Evolutionary conservation across 1,140 invertebrate species (phyloP).

Genomic region (Melanaphis sacchari): DNA sequence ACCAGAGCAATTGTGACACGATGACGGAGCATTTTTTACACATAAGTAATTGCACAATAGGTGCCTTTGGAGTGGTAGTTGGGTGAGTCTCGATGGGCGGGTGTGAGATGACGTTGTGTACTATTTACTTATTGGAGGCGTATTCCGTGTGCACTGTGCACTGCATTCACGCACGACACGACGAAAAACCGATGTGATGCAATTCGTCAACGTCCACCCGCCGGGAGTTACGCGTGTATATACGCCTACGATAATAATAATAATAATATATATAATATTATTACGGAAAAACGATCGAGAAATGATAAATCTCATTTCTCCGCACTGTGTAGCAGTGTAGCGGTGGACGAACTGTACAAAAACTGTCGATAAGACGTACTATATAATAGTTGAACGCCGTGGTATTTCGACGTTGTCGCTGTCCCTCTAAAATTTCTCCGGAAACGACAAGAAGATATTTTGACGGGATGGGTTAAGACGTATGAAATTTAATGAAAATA

Average conservation of each 20-base stretch:
- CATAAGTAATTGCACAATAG: neutral
- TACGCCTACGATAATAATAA: neutral
- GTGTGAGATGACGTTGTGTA: neutral
- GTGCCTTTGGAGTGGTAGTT: neutral
- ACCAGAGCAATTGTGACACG: neutral
- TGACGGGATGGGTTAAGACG: neutral
- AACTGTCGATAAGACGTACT: neutral
- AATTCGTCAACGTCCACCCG: conserved; percentile 38
- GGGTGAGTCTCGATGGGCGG: no score
- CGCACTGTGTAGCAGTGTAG: no score
- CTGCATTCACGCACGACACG: neutral
- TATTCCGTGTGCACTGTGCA: neutral
- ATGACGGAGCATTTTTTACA: conserved; percentile 34
- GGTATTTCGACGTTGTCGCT: no score
- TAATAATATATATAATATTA: neutral
- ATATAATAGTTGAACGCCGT: no score
- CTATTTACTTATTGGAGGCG: conserved; percentile 14
- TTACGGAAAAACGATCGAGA: neutral
- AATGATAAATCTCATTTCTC: neutral
- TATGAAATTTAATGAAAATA: neutral
- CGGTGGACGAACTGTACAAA: neutral
- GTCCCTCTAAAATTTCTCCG: no score
- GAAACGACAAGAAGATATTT: neutral
- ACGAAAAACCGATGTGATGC: neutral
- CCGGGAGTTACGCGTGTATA: neutral